Conservation (phyloP, 2,888 invertebrate genomes). For the Microctonus hyperodae region DNA sequence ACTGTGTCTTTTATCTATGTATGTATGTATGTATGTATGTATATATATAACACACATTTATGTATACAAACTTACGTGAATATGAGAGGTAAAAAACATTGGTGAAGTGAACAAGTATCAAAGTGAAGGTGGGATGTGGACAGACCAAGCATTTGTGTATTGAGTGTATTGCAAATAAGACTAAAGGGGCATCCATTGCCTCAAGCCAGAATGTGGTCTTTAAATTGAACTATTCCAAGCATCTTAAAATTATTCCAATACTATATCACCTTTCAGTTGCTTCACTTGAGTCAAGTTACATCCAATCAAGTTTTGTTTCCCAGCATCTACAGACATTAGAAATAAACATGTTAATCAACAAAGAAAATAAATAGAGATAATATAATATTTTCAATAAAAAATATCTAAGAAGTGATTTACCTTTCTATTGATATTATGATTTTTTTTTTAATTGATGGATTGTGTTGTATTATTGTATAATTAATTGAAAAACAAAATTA, state of each 20-base stretch:
- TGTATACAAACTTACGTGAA: background rate
- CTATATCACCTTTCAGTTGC: conserved; percentile 17
- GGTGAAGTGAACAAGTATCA: background rate
- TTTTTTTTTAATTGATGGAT: no score
- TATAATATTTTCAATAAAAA: no score
- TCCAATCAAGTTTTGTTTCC: background rate
- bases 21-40: background rate
- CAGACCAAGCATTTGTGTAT: conserved; percentile 3
- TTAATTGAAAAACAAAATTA: background rate
- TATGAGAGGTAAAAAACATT: background rate
- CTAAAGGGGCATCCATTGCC: conserved; percentile 7
- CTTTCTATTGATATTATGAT: background rate
- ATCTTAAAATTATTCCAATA: conserved; percentile 11
- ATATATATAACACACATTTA: background rate
- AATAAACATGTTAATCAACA: no score
- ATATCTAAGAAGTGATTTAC: no score
- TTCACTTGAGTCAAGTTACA: conserved; percentile 4
- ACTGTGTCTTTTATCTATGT: background rate
- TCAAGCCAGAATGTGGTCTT: conserved; percentile 9
- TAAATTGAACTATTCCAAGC: conserved; percentile 24
- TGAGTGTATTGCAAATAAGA: conserved; percentile 23
- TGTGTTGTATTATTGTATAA: no score
- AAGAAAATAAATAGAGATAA: no score
- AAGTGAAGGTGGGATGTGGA: conserved; percentile 36
- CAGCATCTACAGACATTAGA: background rate